Base-by-base conservation (phyloP, 2,888 invertebrate species). In the Sphecodes monilicornis region DNA sequence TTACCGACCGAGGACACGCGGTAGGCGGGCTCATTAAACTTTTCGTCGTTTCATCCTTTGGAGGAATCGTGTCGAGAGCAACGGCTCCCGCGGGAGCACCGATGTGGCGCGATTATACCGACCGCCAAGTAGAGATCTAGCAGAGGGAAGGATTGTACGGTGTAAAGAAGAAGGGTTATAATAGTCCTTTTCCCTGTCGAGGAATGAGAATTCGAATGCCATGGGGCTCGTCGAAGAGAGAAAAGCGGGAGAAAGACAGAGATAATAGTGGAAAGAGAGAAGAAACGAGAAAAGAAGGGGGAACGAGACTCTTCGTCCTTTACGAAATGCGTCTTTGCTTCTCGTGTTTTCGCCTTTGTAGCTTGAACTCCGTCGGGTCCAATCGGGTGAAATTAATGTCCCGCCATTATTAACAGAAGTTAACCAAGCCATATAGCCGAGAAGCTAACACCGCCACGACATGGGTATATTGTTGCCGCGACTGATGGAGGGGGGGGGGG, bases 311-410 rank as follows among this genome's bases (percentile, higher is more conserved):
- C 78, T 72, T 78, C 73, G 78, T 82, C 84, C 76, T 87, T 83
- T 79, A 74, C 82, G 64, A 22, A 68, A 68, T 69, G 71, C 64
- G 54, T 46, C 71, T 66, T 69, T 64, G 41, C 68, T 72, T 81
- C 39, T 76, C 78, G 64, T 80, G 71, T 74, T 81, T 78, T 78
- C 81, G 66, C 71, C 70, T 74, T 79, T 79, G 82, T 87, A 80
- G 80, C 80, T n/a, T 64, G 86, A 90, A 89, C 91, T 90, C 93
- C 93, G 91, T 89, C 92, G 93, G 93, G 93, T 91, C 93, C 93
- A 92, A 93, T 94, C 92, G 93, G 88, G 90, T 88, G 93, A 92
- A 93, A 93, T 94, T 94, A 94, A 94, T 93, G 94, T 92, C 91
- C 84, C 89, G 88, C 90, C 90, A 91, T 93, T 94, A 93, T 93